Percentiles rank a stretch among this genome's conserved stretches.
Evolutionary conservation across 2,888 invertebrate species (phyloP).

Genomic region (Craniophora ligustri): DNA sequence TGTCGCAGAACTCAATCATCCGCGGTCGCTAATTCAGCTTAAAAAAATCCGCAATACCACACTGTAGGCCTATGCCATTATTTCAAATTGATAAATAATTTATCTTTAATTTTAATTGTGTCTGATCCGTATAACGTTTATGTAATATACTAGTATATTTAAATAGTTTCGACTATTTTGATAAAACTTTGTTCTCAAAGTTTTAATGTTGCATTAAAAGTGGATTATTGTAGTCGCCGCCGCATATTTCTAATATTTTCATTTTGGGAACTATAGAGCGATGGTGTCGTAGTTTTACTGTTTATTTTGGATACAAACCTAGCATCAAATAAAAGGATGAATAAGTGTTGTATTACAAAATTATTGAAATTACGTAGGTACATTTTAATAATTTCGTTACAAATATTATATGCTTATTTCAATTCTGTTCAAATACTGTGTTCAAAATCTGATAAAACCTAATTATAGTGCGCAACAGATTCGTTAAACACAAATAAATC

Average conservation of each 20-base stretch:
- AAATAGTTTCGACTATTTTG: constrained; percentile 23
- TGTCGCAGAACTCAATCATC: constrained; percentile 70
- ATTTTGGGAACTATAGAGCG: constrained; percentile 38
- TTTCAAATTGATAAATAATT: constrained; percentile 20
- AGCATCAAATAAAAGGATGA: constrained; percentile 42
- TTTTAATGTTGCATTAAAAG: constrained; percentile 26
- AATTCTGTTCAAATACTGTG: constrained; percentile 41
- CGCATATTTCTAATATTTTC: constrained; percentile 26
- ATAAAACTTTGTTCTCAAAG: constrained; percentile 37
- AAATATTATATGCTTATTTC: constrained; percentile 35
- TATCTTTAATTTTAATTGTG: neutral
- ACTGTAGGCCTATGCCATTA: constrained; percentile 43
- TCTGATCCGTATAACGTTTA: constrained; percentile 25
- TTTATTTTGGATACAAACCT: constrained; percentile 45
- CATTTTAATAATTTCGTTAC: constrained; percentile 49
- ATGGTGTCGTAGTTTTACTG: constrained; percentile 54
- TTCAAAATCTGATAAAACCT: constrained; percentile 48
- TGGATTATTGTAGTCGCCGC: constrained; percentile 27
- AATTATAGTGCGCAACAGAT: constrained; percentile 49
- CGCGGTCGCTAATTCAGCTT: constrained; percentile 60
- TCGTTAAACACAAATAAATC: constrained; percentile 48
- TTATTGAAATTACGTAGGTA: constrained; percentile 53
- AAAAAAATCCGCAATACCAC: constrained; percentile 54
- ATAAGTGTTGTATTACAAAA: constrained; percentile 47
- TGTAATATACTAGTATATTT: neutral